These are phyloP conservation scores for Myotis planiceps DNA, from an alignment of 2,797 vertebrate species.

Conservation along the genomic window DNA sequence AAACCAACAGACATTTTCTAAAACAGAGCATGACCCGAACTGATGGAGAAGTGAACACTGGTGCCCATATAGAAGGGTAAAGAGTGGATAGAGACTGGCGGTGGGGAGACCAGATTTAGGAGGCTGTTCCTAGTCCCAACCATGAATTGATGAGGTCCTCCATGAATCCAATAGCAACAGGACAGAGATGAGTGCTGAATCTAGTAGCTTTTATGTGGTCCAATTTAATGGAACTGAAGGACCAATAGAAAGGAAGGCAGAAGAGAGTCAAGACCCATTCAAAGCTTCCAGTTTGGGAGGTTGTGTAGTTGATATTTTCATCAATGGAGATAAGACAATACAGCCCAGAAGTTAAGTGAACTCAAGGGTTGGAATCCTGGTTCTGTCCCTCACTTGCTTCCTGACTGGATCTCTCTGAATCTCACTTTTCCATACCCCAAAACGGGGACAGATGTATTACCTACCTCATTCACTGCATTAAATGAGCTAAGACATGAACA, in stretches of 20 bases:
- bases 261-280: neutral
- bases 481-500: neutral
- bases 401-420: neutral
- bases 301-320: neutral
- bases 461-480: neutral
- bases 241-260: neutral
- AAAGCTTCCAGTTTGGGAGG: neutral
- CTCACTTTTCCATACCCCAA: neutral
- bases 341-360: neutral
- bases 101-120: neutral
- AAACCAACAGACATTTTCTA: neutral
- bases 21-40: neutral
- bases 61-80: neutral
- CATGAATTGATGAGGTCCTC: neutral
- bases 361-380: neutral
- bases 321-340: accelerated
- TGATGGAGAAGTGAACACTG: neutral
- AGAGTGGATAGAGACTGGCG: neutral
- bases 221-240: neutral
- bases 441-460: neutral
- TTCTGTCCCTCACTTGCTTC: neutral
- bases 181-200: neutral
- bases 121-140: neutral
- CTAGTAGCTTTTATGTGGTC: neutral
- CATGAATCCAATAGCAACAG: neutral